A percentile compares a stretch with the other conserved stretches of the same genome.
Evolutionary conservation across 23 tunicate species (phyloP).

Genomic region (Oikopleura dioica): DNA sequence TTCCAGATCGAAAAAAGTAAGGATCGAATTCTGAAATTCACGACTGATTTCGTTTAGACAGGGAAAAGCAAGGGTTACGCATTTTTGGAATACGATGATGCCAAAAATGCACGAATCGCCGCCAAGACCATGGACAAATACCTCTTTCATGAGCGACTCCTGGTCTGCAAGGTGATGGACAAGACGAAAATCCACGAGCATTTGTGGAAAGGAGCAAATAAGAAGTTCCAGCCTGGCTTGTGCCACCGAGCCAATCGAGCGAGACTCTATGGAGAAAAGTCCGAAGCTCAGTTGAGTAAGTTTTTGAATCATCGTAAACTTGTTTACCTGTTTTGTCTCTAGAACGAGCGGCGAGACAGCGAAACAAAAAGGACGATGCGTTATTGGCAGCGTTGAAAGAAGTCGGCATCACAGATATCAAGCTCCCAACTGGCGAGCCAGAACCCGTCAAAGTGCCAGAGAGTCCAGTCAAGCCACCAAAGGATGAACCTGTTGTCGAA

Average conservation of each 20-base stretch:
- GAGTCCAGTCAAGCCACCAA: neutral
- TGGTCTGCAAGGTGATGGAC: constrained; percentile 5
- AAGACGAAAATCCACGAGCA: neutral
- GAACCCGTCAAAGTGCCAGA: neutral
- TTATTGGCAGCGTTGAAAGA: neutral
- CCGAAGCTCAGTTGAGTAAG: too few relatives aligned
- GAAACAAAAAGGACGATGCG: constrained; percentile 4
- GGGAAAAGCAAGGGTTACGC: constrained; percentile 88
- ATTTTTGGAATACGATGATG: constrained; percentile 58
- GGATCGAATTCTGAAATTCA: too few relatives aligned
- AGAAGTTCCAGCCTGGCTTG: neutral
- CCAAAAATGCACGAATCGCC: neutral
- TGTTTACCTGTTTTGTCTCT: neutral
- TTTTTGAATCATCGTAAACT: too few relatives aligned
- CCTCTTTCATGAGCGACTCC: neutral
- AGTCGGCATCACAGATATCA: neutral
- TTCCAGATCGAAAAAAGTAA: neutral
- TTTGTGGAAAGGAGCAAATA: constrained; percentile 8
- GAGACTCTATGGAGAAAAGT: neutral
- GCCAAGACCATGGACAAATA: constrained; percentile 6
- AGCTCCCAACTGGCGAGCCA: neutral
- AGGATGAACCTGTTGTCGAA: neutral
- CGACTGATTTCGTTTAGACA: constrained; percentile 12
- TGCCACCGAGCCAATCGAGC: neutral
- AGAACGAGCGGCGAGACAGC: neutral